Evolutionary conservation across 2,888 invertebrate species (phyloP).

Genomic region (Thera obeliscata): DNA sequence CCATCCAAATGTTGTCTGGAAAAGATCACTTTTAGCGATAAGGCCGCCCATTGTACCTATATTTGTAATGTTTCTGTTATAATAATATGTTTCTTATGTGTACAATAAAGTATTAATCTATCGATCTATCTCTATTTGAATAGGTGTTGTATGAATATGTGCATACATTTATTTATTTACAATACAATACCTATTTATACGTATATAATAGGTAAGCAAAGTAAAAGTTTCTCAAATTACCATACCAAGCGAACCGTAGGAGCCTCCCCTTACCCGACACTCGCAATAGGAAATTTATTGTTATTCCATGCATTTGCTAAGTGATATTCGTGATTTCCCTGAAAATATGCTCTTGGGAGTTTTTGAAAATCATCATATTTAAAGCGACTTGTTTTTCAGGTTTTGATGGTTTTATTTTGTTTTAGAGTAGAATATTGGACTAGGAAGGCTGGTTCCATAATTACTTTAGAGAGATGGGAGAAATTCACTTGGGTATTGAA

Average conservation of each 20-base stretch:
- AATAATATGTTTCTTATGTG: no score
- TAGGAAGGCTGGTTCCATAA: no score
- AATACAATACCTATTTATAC: neutral
- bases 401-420: neutral
- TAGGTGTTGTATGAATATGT: no score
- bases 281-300: constrained; percentile 78
- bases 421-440: neutral
- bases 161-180: neutral
- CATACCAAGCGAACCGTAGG: constrained; percentile 72
- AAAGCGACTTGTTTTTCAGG: neutral
- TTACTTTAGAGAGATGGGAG: no score
- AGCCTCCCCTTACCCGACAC: constrained; percentile 64
- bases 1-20: no score
- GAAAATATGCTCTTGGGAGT: constrained; percentile 28
- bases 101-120: no score
- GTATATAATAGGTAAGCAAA: constrained; percentile 15
- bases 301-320: constrained; percentile 76
- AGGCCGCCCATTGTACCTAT: no score
- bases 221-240: constrained; percentile 48
- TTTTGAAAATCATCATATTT: constrained; percentile 16
- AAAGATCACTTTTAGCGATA: no score
- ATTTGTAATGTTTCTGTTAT: no score
- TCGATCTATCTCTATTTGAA: no score
- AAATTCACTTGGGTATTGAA: no score
- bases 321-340: constrained; percentile 73